phyloP scores from a whole-genome alignment of 35 echinoderm and acorn worm species.

The Apostichopus californicus region DNA sequence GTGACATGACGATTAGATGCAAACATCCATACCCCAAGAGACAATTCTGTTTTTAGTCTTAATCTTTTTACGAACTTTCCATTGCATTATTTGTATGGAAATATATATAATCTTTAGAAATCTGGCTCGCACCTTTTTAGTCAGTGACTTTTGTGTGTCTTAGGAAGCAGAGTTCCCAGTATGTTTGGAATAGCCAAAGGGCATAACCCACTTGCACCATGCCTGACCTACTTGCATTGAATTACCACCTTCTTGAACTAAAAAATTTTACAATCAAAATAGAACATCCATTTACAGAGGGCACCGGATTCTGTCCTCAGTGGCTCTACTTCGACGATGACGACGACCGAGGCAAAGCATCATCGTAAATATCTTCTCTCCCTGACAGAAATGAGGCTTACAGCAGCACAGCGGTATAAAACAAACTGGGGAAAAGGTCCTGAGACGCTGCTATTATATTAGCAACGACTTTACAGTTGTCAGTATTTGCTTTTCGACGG shows the following conservation, averaged over 20 bases:
- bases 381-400: not conserved
- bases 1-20: not conserved
- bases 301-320: not conserved
- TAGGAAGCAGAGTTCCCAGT: not conserved
- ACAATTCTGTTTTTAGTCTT: not conserved
- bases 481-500: not conserved
- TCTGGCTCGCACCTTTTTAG: not conserved
- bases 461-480: not conserved
- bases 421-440: not conserved
- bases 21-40: not conserved
- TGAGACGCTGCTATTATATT: not conserved
- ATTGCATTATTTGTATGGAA: not conserved
- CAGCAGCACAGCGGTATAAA: not conserved
- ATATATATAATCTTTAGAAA: not conserved
- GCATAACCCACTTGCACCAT: conserved; percentile 51
- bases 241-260: not conserved
- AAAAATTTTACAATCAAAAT: conserved; percentile 10
- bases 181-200: conserved; percentile 29
- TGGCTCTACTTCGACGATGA: not conserved
- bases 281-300: conserved; percentile 11
- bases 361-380: not conserved
- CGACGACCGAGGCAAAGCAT: not conserved
- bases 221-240: conserved; percentile 42
- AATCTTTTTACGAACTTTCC: not conserved
- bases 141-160: conserved; percentile 20